A percentile compares a stretch with the other conserved stretches of the same genome.
Evolutionary conservation across 2,888 invertebrate genomes (phyloP).

Genomic region (Pseudeuparius sepicola): DNA sequence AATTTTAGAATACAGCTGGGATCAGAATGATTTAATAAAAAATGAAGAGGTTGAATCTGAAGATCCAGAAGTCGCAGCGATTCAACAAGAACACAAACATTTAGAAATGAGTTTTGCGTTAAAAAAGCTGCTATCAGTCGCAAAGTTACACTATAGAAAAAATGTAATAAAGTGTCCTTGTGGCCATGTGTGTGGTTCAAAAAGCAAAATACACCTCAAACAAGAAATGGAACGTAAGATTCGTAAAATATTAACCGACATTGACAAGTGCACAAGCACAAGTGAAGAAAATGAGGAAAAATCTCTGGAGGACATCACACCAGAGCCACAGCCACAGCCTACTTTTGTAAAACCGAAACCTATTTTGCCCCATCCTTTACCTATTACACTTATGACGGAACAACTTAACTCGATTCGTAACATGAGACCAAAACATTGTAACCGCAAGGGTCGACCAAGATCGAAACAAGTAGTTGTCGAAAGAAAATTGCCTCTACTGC

Average conservation of each 20-base stretch:
- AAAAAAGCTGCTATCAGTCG: conserved; percentile 46
- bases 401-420: conserved; percentile 32
- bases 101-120: conserved; percentile 40
- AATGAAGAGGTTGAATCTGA: conserved; percentile 4
- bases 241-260: no score
- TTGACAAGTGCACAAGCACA: no score
- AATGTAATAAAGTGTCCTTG: conserved; percentile 44
- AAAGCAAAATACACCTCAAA: no score
- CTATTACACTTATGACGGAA: no score
- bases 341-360: no score
- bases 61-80: conserved; percentile 9
- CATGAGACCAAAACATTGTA: conserved; percentile 37
- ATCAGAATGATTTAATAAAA: conserved; percentile 26
- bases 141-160: conserved; percentile 39
- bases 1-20: conserved; percentile 73
- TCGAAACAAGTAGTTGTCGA: conserved; percentile 63
- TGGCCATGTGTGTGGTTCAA: conserved; percentile 51
- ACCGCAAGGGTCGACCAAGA: conserved; percentile 38
- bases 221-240: no score
- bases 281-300: no score
- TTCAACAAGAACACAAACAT: conserved; percentile 16
- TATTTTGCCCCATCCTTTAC: no score
- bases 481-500: conserved; percentile 59
- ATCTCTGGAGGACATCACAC: no score
- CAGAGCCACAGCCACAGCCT: no score